Conservation (phyloP, 1,140 invertebrate species). For the Tyrophagus putrescentiae region DNA sequence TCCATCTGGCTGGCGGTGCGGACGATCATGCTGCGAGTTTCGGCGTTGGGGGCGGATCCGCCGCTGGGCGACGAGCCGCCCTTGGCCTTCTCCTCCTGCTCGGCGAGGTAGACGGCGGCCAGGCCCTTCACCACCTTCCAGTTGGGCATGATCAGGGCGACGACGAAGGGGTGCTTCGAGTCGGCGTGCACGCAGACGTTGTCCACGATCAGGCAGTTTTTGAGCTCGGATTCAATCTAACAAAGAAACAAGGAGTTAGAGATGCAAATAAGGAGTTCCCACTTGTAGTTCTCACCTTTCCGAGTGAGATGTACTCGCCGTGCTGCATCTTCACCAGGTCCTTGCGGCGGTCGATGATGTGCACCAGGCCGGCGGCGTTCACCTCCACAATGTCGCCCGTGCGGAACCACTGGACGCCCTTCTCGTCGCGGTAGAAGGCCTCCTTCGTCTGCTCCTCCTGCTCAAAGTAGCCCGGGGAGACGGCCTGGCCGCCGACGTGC, state of each 20-base stretch:
- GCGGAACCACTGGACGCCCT: conserved; percentile 36
- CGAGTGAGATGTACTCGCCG: conserved; percentile 64
- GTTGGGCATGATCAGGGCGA: conserved; percentile 81
- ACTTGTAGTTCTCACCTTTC: conserved; percentile 27
- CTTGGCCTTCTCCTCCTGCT: too few species aligned
- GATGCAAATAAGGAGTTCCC: conserved; percentile 32
- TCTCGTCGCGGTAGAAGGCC: conserved; percentile 36
- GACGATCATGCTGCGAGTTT: too few species aligned
- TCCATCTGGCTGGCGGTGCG: too few species aligned
- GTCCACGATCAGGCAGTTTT: conserved; percentile 23
- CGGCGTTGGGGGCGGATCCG: too few species aligned
- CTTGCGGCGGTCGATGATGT: conserved; percentile 74
- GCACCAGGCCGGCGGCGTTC: conserved; percentile 38
- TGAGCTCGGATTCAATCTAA: conserved; percentile 23
- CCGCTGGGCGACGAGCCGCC: too few species aligned
- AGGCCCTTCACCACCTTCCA: conserved; percentile 46
- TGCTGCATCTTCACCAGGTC: conserved; percentile 91
- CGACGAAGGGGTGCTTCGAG: conserved; percentile 50
- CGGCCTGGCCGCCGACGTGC: conserved; percentile 38
- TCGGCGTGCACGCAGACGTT: conserved; percentile 26
- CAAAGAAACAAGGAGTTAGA: neutral
- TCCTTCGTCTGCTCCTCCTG: conserved; percentile 49
- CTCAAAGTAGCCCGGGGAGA: conserved; percentile 41
- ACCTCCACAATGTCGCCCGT: conserved; percentile 43
- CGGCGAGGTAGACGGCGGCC: too few species aligned